phyloP scores from a whole-genome alignment of 2,113 vertebrate species.

The Acanthochromis polyacanthus region DNA sequence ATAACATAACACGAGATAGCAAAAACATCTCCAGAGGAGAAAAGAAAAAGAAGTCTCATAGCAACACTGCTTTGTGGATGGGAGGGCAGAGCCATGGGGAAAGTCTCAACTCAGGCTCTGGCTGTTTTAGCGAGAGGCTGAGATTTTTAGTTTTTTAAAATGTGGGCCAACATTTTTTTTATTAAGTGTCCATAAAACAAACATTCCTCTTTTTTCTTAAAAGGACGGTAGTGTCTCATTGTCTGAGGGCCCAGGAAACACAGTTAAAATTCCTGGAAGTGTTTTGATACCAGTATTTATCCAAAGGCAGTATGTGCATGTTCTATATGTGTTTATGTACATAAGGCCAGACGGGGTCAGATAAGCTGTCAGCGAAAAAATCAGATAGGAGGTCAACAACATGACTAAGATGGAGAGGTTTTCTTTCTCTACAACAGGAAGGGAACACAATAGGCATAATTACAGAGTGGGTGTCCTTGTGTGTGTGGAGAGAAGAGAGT shows the following conservation, averaged over 20 bases:
- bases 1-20: constrained; percentile 44
- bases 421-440: constrained; percentile 63
- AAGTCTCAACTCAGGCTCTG: background rate
- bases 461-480: constrained; percentile 53
- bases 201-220: background rate
- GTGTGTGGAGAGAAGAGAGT: background rate
- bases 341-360: constrained; percentile 54
- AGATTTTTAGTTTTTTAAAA: background rate
- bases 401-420: constrained; percentile 49
- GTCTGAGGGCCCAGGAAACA: background rate
- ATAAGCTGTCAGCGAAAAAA: constrained; percentile 57
- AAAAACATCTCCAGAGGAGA: constrained; percentile 31
- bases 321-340: constrained; percentile 55
- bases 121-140: background rate
- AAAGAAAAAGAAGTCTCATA: background rate
- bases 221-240: background rate
- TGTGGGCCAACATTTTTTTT: background rate
- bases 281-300: constrained; percentile 33
- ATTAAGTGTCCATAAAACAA: background rate
- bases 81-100: constrained; percentile 13
- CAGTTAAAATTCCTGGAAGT: constrained; percentile 42
- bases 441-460: constrained; percentile 73
- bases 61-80: constrained; percentile 13
- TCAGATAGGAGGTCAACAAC: constrained; percentile 55
- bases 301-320: background rate